These are phyloP conservation scores for Bryconaethiops microstoma DNA, from an alignment of 2,797 vertebrate genomes.

Conservation along the genomic window DNA sequence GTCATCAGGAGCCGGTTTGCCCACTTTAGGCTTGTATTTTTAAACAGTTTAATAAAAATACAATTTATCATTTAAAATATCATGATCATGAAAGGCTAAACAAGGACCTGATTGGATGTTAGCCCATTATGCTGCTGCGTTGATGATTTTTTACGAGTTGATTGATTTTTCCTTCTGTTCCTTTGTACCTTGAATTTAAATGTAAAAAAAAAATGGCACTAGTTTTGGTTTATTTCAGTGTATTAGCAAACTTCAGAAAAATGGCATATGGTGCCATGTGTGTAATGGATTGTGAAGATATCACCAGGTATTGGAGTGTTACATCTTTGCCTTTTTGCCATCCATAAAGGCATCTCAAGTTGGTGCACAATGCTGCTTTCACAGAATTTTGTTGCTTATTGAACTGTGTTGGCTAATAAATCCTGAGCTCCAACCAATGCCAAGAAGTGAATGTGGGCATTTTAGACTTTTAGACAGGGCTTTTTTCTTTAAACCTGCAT, in stretches of 20 bases:
- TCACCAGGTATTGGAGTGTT: neutral
- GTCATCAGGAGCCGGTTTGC: neutral
- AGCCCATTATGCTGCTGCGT: no score
- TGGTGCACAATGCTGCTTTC: neutral
- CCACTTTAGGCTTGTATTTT: neutral
- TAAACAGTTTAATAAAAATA: neutral
- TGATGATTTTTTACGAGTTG: no score
- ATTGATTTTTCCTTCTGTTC: no score
- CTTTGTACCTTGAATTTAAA: no score
- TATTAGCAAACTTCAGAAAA: no score
- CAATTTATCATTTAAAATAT: neutral
- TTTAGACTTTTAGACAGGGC: conserved; percentile 23
- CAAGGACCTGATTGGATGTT: no score
- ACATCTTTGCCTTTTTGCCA: neutral
- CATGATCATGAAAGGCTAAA: no score
- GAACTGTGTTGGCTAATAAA: neutral
- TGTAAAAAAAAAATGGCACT: no score
- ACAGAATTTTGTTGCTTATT: neutral
- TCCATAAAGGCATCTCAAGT: neutral
- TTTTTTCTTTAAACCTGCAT: conserved; percentile 33
- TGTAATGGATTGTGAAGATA: no score
- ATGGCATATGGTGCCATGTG: no score
- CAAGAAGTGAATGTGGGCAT: neutral
- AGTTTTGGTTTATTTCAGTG: no score
- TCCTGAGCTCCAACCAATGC: conserved; percentile 20